Evolutionary conservation across 2,113 vertebrate species (phyloP).

Genomic region (Oncorhynchus tshawytscha): DNA sequence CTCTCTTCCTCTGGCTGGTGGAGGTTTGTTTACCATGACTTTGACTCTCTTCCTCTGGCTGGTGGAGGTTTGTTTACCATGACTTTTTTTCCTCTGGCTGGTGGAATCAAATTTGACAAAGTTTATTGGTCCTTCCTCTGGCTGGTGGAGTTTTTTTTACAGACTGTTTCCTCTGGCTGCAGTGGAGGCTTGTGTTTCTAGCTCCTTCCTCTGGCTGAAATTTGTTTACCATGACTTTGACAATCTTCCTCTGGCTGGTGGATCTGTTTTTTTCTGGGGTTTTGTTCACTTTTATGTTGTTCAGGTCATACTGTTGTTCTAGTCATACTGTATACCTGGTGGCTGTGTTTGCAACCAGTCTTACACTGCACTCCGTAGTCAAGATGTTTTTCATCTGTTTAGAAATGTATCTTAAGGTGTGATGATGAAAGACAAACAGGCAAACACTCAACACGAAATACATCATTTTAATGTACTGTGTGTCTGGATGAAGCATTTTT

Average conservation of each 20-base stretch:
- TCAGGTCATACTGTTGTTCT: background rate
- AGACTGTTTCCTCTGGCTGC: too few species aligned
- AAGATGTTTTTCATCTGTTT: constrained; percentile 41
- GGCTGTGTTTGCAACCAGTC: constrained; percentile 12
- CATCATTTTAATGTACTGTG: background rate
- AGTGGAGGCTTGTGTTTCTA: too few species aligned
- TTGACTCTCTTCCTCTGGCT: background rate
- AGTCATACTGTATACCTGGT: background rate
- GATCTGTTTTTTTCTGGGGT: background rate
- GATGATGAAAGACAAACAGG: constrained; percentile 11
- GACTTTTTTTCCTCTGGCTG: too few species aligned
- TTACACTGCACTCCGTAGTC: constrained; percentile 28
- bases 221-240: background rate
- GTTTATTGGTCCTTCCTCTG: too few species aligned
- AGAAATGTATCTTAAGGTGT: constrained; percentile 37
- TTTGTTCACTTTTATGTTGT: background rate
- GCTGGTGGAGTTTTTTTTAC: too few species aligned
- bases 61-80: background rate
- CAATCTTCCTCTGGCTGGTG: background rate
- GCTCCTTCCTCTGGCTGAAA: too few species aligned
- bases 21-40: background rate
- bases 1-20: too few species aligned
- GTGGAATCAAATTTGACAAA: too few species aligned
- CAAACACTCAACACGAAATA: background rate
- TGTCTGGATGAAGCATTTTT: constrained; percentile 21